Percentiles rank a stretch among this genome's conserved stretches.
Evolutionary conservation across 1,140 invertebrate genomes (phyloP).

Genomic region (Drosophila nasuta): DNA sequence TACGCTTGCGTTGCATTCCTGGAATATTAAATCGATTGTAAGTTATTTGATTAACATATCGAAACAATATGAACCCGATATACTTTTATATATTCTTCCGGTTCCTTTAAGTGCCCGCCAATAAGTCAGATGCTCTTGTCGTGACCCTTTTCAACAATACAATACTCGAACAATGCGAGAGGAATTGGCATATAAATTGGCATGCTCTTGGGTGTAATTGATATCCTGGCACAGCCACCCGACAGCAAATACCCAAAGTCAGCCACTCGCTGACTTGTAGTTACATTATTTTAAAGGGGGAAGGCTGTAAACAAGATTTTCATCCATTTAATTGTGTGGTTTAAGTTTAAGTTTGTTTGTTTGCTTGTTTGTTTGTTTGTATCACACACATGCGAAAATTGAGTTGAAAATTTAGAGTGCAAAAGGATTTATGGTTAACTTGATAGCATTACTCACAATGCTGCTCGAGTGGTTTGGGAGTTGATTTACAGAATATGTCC

Average conservation of each 20-base stretch:
- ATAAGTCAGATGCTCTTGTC: slow-evolving; percentile 33
- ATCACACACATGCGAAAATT: slow-evolving; percentile 64
- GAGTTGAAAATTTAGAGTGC: slow-evolving; percentile 76
- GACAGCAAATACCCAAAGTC: slow-evolving; percentile 14
- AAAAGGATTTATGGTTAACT: slow-evolving; percentile 76
- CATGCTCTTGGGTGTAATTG: slow-evolving; percentile 75
- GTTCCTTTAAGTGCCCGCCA: slow-evolving; percentile 34
- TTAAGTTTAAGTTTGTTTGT: slow-evolving; percentile 6
- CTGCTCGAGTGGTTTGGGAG: slow-evolving; percentile 48
- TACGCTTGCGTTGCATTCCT: background rate
- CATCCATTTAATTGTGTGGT: slow-evolving; percentile 74
- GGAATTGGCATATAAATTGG: slow-evolving; percentile 71
- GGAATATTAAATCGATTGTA: background rate
- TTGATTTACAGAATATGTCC: slow-evolving; percentile 41
- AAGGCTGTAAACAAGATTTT: slow-evolving; percentile 76
- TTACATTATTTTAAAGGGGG: slow-evolving; percentile 27
- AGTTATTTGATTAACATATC: slow-evolving; percentile 29
- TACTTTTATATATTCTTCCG: slow-evolving; percentile 9
- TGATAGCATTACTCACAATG: slow-evolving; percentile 63
- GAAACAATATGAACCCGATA: slow-evolving; percentile 27
- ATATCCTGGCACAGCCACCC: slow-evolving; percentile 52
- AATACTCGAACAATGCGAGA: slow-evolving; percentile 46
- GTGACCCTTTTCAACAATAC: slow-evolving; percentile 49
- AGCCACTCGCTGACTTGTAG: slow-evolving; percentile 1
- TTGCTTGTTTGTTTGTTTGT: slow-evolving; percentile 30